These are phyloP conservation scores for Mastacembelus armatus DNA, from an alignment of 2,797 vertebrate species.

Conservation along the genomic window DNA sequence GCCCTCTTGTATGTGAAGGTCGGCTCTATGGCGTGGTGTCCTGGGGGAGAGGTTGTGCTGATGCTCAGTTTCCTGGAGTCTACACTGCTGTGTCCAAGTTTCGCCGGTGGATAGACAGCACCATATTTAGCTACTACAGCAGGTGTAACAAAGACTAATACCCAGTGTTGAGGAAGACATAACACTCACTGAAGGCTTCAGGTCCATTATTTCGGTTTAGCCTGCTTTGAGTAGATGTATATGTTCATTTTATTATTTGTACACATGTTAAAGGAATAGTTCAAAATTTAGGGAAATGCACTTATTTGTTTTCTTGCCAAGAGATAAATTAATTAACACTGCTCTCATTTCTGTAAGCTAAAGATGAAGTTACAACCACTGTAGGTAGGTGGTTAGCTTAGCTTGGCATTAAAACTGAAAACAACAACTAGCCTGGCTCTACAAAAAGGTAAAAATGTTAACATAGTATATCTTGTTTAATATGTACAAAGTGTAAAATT, in stretches of 20 bases:
- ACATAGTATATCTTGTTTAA: background rate
- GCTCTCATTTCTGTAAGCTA: background rate
- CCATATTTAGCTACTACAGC: constrained; percentile 81
- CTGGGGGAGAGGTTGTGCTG: constrained; percentile 85
- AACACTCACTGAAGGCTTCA: constrained; percentile 9
- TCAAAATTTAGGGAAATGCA: background rate
- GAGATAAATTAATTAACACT: background rate
- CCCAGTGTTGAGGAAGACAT: background rate
- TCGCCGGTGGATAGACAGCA: constrained; percentile 86
- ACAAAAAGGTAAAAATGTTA: background rate
- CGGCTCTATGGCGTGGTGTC: constrained; percentile 86
- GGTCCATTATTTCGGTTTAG: constrained; percentile 34
- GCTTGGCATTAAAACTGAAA: background rate
- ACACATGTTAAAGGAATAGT: constrained; percentile 24
- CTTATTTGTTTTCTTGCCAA: background rate
- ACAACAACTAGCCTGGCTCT: no score
- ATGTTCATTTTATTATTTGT: constrained; percentile 28
- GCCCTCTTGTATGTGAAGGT: constrained; percentile 85
- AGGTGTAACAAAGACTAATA: constrained; percentile 67
- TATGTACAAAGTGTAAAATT: background rate
- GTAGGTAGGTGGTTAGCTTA: constrained; percentile 2
- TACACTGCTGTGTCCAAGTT: constrained; percentile 85
- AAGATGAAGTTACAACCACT: background rate
- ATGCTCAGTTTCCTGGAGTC: constrained; percentile 82
- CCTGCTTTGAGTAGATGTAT: constrained; percentile 27